These are phyloP conservation scores for Siderastrea radians DNA, from an alignment of 92 coral and sea anemone species.

Conservation along the genomic window DNA sequence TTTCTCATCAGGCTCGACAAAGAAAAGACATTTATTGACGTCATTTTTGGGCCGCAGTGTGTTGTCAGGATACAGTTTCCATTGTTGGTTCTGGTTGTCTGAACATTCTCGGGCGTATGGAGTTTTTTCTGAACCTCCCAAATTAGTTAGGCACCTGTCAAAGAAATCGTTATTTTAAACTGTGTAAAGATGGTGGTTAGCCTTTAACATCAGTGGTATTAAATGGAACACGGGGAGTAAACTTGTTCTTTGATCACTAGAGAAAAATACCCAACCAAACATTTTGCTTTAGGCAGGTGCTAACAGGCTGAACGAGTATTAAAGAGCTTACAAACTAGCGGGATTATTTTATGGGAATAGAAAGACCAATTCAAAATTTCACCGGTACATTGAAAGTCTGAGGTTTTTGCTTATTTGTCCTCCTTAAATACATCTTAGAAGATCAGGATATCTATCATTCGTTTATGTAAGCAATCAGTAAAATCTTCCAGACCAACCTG, in stretches of 20 bases:
- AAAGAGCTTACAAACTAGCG: too few species aligned
- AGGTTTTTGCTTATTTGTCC: too few species aligned
- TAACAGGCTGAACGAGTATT: neutral
- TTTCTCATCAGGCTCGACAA: constrained; percentile 1
- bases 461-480: too few species aligned
- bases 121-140: neutral
- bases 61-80: neutral
- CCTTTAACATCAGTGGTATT: neutral
- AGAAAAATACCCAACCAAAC: too few species aligned
- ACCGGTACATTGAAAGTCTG: too few species aligned
- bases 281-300: too few species aligned
- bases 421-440: too few species aligned
- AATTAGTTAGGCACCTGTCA: constrained; percentile 15
- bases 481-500: neutral
- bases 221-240: neutral
- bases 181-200: neutral
- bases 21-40: constrained; percentile 16
- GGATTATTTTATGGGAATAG: neutral
- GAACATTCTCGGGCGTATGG: constrained; percentile 17
- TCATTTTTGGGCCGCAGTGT: constrained; percentile 1
- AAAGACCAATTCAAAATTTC: too few species aligned
- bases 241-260: too few species aligned
- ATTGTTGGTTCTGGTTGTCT: neutral
- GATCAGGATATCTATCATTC: too few species aligned
- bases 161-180: too few species aligned